These are phyloP conservation scores for Tiliqua scincoides DNA, from an alignment of 2,113 vertebrate genomes.

Conservation along the genomic window DNA sequence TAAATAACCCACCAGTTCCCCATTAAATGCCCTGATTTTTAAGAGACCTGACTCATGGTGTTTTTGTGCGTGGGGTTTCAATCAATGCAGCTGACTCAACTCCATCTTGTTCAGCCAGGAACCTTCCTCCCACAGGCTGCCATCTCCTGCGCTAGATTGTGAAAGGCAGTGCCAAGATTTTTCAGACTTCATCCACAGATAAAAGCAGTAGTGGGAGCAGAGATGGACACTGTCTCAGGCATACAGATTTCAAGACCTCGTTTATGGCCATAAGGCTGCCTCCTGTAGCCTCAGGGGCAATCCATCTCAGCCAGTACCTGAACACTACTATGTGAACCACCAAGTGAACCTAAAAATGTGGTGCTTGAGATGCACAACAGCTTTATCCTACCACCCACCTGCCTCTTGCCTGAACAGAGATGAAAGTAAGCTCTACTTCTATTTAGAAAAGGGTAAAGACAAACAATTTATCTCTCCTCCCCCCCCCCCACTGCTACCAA, in stretches of 20 bases:
- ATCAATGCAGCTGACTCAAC: not conserved
- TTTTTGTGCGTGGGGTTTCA: not conserved
- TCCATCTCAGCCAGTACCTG: not conserved
- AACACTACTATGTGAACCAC: not conserved
- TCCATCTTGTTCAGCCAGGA: slow-evolving; percentile 11
- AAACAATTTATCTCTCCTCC: not conserved
- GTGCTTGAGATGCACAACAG: not conserved
- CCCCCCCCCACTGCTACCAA: not conserved
- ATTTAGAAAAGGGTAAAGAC: not conserved
- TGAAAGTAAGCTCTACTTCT: not conserved
- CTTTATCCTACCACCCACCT: not conserved
- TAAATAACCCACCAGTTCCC: not conserved
- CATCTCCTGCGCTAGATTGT: not conserved
- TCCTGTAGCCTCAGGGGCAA: not conserved
- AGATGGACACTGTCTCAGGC: not conserved
- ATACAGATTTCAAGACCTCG: not conserved
- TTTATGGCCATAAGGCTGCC: not conserved
- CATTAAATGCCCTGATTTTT: not conserved
- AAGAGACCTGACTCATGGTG: not conserved
- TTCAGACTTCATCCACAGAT: not conserved
- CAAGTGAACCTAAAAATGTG: not conserved
- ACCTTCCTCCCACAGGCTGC: not conserved
- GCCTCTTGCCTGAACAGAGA: not conserved
- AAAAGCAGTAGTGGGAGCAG: not conserved
- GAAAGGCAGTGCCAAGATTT: not conserved